Percentiles rank a stretch among this genome's conserved stretches.
phyloP scores from a whole-genome alignment of 2,888 invertebrate species.

The Drosophila birchii region DNA sequence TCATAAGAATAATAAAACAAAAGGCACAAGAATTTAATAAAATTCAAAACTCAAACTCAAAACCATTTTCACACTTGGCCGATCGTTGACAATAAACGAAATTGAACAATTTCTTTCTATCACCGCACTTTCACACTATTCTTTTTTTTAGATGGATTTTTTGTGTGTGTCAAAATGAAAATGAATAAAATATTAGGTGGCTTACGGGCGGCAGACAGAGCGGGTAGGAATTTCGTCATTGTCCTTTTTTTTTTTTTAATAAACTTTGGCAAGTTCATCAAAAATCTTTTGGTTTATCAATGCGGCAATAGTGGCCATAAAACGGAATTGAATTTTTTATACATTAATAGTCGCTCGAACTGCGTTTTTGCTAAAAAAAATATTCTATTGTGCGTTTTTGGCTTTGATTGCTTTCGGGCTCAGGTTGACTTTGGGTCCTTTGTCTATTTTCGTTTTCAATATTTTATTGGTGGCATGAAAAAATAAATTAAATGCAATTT shows the following conservation, averaged over 20 bases:
- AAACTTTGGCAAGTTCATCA: slow-evolving; percentile 39
- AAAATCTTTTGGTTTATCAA: slow-evolving; percentile 45
- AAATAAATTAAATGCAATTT: slow-evolving; percentile 18
- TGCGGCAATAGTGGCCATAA: slow-evolving; percentile 18
- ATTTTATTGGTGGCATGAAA: slow-evolving; percentile 8
- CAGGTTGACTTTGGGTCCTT: background rate
- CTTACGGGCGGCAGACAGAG: slow-evolving; percentile 26
- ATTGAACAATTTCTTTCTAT: slow-evolving; percentile 38
- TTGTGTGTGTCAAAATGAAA: slow-evolving; percentile 38
- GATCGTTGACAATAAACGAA: slow-evolving; percentile 52
- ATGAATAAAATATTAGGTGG: slow-evolving; percentile 52
- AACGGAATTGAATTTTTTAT: slow-evolving; percentile 40
- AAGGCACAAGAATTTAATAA: slow-evolving; percentile 23
- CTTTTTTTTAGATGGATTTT: slow-evolving; percentile 18
- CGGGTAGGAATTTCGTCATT: slow-evolving; percentile 5
- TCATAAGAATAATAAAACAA: slow-evolving; percentile 3
- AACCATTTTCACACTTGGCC: slow-evolving; percentile 50
- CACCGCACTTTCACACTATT: slow-evolving; percentile 24
- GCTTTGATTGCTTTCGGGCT: slow-evolving; percentile 26
- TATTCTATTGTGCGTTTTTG: slow-evolving; percentile 48
- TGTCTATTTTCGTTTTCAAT: slow-evolving; percentile 19
- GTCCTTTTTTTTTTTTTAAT: slow-evolving; percentile 29
- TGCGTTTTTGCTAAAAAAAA: slow-evolving; percentile 36
- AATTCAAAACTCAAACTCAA: slow-evolving; percentile 29
- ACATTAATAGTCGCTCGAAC: slow-evolving; percentile 27